Evolutionary conservation across 2,888 invertebrate genomes (phyloP).

Genomic region (Panopea generosa): DNA sequence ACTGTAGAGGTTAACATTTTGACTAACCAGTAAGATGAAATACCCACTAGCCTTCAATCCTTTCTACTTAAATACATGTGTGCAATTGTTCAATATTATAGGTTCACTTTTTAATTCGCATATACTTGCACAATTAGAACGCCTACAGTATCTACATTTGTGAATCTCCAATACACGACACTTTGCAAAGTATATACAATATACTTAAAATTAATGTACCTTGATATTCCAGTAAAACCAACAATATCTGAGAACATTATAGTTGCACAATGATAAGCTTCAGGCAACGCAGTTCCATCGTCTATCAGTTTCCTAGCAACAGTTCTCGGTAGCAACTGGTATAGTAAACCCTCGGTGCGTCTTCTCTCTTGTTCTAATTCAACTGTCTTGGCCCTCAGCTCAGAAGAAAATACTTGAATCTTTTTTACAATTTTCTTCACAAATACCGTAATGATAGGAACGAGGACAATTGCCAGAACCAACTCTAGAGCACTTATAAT

Average conservation of each 20-base stretch:
- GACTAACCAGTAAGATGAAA: too few species aligned
- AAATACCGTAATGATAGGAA: constrained; percentile 39
- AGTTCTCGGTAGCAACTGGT: constrained; percentile 59
- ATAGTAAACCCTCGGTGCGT: constrained; percentile 53
- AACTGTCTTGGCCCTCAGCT: constrained; percentile 43
- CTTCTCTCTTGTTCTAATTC: constrained; percentile 59
- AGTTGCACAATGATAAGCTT: constrained; percentile 59
- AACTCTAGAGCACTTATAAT: constrained; percentile 37
- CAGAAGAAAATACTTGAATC: constrained; percentile 48
- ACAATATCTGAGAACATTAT: constrained; percentile 67
- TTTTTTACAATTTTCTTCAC: constrained; percentile 47
- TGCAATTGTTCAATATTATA: too few species aligned
- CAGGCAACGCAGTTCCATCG: constrained; percentile 49
- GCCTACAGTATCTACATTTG: too few species aligned
- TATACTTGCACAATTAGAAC: too few species aligned
- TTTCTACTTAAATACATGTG: too few species aligned
- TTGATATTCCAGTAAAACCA: constrained; percentile 55
- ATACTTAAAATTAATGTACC: too few species aligned
- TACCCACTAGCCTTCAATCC: too few species aligned
- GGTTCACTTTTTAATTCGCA: too few species aligned
- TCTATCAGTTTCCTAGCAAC: constrained; percentile 59
- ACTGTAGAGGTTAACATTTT: too few species aligned
- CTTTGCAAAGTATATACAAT: too few species aligned
- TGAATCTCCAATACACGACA: too few species aligned
- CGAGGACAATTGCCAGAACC: constrained; percentile 37